Evolutionary conservation across 1,140 invertebrate species (phyloP), one percentile per base, ranked within the genome.

Genomic region (Armadillidium nasatum): DNA sequence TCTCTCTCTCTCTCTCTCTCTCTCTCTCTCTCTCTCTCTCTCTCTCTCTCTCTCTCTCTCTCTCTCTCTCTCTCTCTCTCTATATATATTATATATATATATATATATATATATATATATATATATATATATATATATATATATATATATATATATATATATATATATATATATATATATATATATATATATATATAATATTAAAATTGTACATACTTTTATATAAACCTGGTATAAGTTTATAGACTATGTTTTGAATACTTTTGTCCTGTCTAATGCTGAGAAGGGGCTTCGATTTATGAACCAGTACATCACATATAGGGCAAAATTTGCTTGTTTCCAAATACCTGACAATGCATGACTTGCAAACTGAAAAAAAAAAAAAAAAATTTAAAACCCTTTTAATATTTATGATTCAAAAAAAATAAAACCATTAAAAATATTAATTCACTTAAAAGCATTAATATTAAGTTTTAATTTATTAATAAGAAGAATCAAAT

Each of bases 171-270:
- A 66, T n/a, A 22, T 66, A 66, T n/a, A n/a, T 66, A 66, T n/a
- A 22, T 66, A 66, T 66, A 66, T 66, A 66, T n/a, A 22, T 22
- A 66, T 22, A n/a, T 66, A 22, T 22, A 66, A 60, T 11, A 60
- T 11, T n/a, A 22, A 3, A 66, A 66, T 66, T n/a, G 7, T 11
- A 76, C 80, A 73, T 69, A 82, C 81, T 90, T 86, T 94, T 91
- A 84, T 94, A 96, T 0, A 98, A 86, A 7, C 93, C 93, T 46
- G 96, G 95, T 74, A 98, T 94, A 79, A 98, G 86, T 88, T 97
- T 97, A 85, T 98, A 98, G 0, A 98, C 95, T 83, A 98, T 93
- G 82, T 96, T 94, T 86, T 97, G 95, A 44, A 97, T 87, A 15
- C 93, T 93, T 84, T 94, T 94, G 86, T 97, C 96, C 73, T 91